Percentiles rank a stretch among this genome's conserved stretches.
Evolutionary conservation across 2,888 invertebrate species (phyloP).

Genomic region (Dryomyza anilis): DNA sequence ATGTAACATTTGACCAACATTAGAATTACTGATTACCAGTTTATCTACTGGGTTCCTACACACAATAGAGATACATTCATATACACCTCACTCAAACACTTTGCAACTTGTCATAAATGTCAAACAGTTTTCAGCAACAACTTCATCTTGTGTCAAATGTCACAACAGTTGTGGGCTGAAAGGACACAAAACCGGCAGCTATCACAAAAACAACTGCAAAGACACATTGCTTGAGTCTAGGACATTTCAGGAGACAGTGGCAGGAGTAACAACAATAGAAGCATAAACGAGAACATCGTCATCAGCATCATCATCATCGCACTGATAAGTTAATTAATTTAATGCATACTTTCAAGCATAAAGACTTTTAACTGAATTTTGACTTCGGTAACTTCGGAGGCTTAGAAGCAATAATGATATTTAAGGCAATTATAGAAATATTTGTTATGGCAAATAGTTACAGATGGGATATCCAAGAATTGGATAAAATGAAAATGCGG

Average conservation of each 20-base stretch:
- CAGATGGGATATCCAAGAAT: no score
- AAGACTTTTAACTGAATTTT: slow-evolving; percentile 18
- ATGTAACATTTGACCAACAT: no score
- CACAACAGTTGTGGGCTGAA: background rate
- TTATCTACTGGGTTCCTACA: no score
- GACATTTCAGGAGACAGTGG: slow-evolving; percentile 7
- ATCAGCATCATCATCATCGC: background rate
- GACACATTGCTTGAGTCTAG: background rate
- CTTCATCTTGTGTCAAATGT: slow-evolving; percentile 4
- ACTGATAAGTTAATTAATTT: slow-evolving; percentile 26
- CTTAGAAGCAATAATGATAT: slow-evolving; percentile 4
- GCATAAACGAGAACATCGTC: background rate
- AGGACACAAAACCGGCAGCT: background rate
- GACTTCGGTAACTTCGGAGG: background rate
- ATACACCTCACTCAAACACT: background rate
- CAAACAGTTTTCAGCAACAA: slow-evolving; percentile 6
- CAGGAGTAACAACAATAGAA: slow-evolving; percentile 2
- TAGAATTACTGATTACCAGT: no score
- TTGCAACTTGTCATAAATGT: slow-evolving; percentile 4
- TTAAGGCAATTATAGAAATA: background rate
- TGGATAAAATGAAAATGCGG: no score
- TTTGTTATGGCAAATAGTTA: no score
- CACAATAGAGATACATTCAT: background rate
- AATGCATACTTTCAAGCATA: slow-evolving; percentile 23
- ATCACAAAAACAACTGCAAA: background rate